Conservation (phyloP, 2,113 vertebrate genomes). For the Trematomus loennbergii region DNA sequence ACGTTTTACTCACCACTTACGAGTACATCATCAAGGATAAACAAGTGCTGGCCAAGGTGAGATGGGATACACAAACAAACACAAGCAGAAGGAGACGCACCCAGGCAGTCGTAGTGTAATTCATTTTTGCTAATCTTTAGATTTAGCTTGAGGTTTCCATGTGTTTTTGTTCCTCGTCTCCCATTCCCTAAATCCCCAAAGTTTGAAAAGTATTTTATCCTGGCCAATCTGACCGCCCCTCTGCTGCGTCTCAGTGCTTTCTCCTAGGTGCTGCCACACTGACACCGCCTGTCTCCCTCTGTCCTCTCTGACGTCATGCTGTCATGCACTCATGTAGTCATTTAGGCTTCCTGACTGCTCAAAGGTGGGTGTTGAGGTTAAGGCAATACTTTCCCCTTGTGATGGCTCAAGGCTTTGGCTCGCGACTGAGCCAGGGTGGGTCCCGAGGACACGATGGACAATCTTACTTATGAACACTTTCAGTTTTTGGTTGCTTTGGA, state of each 20-base stretch:
- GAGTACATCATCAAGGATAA: slow-evolving; percentile 99
- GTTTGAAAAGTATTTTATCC: slow-evolving; percentile 27
- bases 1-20: slow-evolving; percentile 95
- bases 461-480: slow-evolving; percentile 25
- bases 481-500: slow-evolving; percentile 14
- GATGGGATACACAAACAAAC: background rate
- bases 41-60: slow-evolving; percentile 97
- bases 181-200: slow-evolving; percentile 25
- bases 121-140: slow-evolving; percentile 2
- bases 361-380: slow-evolving; percentile 68
- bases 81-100: slow-evolving; percentile 3
- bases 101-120: background rate
- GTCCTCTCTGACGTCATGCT: slow-evolving; percentile 70
- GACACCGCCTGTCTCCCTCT: slow-evolving; percentile 57
- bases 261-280: slow-evolving; percentile 71
- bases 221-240: slow-evolving; percentile 60
- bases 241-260: slow-evolving; percentile 71
- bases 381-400: slow-evolving; percentile 26
- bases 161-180: slow-evolving; percentile 17
- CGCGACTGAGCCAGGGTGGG: slow-evolving; percentile 21
- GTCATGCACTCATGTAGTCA: slow-evolving; percentile 73
- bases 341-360: slow-evolving; percentile 64
- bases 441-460: slow-evolving; percentile 51
- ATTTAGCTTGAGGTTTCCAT: slow-evolving; percentile 19
- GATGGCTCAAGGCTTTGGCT: slow-evolving; percentile 35